Percentiles rank a stretch among this genome's conserved stretches.
Evolutionary conservation across 1,140 invertebrate genomes (phyloP).

Genomic region (Drosophila arizonae): DNA sequence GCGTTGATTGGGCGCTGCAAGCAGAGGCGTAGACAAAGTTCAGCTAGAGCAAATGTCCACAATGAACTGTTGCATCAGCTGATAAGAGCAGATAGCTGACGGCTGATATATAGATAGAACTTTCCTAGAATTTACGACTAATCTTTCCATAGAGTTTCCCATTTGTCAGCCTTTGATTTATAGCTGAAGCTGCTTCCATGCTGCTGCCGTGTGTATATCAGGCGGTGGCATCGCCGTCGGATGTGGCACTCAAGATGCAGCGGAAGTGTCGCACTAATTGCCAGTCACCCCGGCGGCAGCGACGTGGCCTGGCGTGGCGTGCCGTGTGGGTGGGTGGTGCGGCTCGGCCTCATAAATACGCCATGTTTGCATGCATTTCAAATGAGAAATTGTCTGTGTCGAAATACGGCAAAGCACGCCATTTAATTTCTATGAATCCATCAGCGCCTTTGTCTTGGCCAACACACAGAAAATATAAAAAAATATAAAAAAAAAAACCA

Average conservation of each 20-base stretch:
- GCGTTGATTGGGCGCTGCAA: slow-evolving; percentile 25
- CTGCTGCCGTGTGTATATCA: slow-evolving; percentile 26
- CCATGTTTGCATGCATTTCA: slow-evolving; percentile 72
- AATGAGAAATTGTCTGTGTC: slow-evolving; percentile 72
- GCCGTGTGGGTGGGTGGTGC: slow-evolving; percentile 5
- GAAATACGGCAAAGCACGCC: slow-evolving; percentile 47
- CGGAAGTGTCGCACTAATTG: slow-evolving; percentile 69
- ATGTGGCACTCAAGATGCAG: slow-evolving; percentile 68
- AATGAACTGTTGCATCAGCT: slow-evolving; percentile 6
- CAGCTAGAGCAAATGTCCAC: not conserved
- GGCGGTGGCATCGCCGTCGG: slow-evolving; percentile 41
- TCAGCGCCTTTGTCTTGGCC: slow-evolving; percentile 70
- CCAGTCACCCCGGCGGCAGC: slow-evolving; percentile 24
- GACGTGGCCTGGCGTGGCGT: not conserved
- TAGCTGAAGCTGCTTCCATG: not conserved
- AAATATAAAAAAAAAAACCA: slow-evolving; percentile 22
- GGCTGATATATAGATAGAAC: not conserved
- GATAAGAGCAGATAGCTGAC: slow-evolving; percentile 8
- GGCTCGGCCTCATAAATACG: slow-evolving; percentile 65
- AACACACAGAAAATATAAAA: slow-evolving; percentile 14
- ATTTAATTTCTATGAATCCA: slow-evolving; percentile 80
- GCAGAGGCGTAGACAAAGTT: not conserved
- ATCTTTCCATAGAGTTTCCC: not conserved
- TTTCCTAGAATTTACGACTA: slow-evolving; percentile 4
- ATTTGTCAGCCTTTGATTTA: slow-evolving; percentile 50